Conservation (phyloP, 2,113 vertebrate species). For the Nothoprocta perdicaria region DNA sequence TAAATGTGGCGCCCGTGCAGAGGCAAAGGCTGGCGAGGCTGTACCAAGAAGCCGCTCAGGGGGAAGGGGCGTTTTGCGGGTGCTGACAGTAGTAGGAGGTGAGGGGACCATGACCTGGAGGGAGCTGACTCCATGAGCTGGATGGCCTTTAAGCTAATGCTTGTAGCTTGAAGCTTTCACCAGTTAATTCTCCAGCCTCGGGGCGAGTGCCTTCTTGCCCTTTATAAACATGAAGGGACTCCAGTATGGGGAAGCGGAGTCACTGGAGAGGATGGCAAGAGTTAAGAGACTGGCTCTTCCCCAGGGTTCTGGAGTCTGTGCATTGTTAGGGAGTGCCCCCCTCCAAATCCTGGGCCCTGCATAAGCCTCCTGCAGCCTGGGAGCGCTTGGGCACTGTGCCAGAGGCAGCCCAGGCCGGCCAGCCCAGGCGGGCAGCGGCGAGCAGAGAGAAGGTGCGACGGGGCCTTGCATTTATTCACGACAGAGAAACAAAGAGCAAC, state of each 20-base stretch:
- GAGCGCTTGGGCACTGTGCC: not conserved
- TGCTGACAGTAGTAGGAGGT: not conserved
- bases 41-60: not conserved
- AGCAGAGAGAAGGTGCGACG: conserved; percentile 57
- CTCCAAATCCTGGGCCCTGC: not conserved
- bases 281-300: not conserved
- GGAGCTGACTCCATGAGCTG: not conserved
- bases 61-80: not conserved
- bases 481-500: conserved; percentile 76
- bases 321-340: conserved; percentile 12
- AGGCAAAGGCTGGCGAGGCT: accelerated
- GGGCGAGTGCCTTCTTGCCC: not conserved
- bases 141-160: not conserved
- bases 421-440: not conserved
- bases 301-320: not conserved
- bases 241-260: not conserved
- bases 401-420: not conserved
- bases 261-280: conserved; percentile 3
- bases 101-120: not conserved
- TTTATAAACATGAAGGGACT: not conserved
- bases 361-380: conserved; percentile 17
- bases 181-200: not conserved
- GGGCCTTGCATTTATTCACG: conserved; percentile 71
- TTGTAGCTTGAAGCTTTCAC: not conserved
- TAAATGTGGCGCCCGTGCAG: not conserved